phyloP scores from a whole-genome alignment of 1,140 invertebrate genomes.

The Drosophila kanapiae region DNA sequence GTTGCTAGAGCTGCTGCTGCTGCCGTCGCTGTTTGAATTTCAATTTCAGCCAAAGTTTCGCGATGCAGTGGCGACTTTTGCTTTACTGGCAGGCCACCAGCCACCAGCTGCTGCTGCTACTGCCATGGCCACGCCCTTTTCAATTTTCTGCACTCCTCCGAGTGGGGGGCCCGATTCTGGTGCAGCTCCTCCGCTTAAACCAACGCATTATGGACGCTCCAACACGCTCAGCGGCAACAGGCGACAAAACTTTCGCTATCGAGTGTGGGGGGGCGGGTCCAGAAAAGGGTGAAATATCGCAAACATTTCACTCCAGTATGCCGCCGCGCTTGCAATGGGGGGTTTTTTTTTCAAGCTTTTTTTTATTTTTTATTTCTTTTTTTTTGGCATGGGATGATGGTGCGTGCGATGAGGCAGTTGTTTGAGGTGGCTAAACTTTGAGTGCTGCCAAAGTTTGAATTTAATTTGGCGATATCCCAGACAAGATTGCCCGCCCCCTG shows the following conservation, averaged over 20 bases:
- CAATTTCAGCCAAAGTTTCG: constrained; percentile 35
- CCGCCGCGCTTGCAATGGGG: neutral
- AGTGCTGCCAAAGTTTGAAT: constrained; percentile 62
- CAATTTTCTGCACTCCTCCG: constrained; percentile 43
- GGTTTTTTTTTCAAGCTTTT: too few species aligned
- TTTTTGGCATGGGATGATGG: constrained; percentile 7
- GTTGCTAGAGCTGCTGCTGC: neutral
- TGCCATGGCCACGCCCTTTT: constrained; percentile 48
- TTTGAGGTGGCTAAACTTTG: constrained; percentile 30
- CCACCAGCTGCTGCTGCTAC: neutral
- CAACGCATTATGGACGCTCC: constrained; percentile 7
- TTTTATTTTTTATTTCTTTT: neutral
- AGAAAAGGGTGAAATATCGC: constrained; percentile 5
- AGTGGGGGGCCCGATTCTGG: neutral
- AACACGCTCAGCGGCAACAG: constrained; percentile 38
- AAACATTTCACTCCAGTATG: constrained; percentile 10
- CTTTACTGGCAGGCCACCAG: constrained; percentile 18
- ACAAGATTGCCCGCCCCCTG: constrained; percentile 32
- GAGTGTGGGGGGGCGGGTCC: neutral
- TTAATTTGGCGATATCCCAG: constrained; percentile 71
- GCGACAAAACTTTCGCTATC: constrained; percentile 61
- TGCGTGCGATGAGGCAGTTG: constrained; percentile 24
- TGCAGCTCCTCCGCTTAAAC: constrained; percentile 10
- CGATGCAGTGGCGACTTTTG: constrained; percentile 33
- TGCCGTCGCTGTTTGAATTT: constrained; percentile 41